Conservation (phyloP, 2,888 invertebrate genomes). For the Dermolepida albohirtum region DNA sequence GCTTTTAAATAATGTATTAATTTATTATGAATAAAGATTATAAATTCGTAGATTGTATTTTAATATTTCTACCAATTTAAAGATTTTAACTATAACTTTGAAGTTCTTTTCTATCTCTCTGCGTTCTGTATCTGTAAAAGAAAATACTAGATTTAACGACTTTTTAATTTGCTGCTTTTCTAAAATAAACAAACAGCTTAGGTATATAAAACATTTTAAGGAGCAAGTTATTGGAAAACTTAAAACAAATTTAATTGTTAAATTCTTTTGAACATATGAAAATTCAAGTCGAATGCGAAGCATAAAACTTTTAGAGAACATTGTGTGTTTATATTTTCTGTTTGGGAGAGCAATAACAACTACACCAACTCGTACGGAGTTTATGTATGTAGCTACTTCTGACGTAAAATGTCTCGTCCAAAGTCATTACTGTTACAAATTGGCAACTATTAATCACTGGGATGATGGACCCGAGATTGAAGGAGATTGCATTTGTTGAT, state of each 20-base stretch:
- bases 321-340: slow-evolving; percentile 31
- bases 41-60: too few species aligned
- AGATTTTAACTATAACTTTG: too few species aligned
- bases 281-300: slow-evolving; percentile 6
- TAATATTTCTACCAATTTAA: too few species aligned
- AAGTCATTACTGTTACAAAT: slow-evolving; percentile 17
- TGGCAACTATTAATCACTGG: slow-evolving; percentile 15
- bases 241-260: slow-evolving; percentile 30
- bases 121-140: too few species aligned
- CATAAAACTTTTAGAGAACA: slow-evolving; percentile 32
- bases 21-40: too few species aligned
- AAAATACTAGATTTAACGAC: not conserved
- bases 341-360: slow-evolving; percentile 27
- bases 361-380: slow-evolving; percentile 13
- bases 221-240: slow-evolving; percentile 10
- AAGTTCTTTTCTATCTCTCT: too few species aligned
- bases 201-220: slow-evolving; percentile 32
- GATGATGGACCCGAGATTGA: slow-evolving; percentile 6
- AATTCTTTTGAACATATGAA: slow-evolving; percentile 30
- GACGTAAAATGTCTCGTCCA: slow-evolving; percentile 22
- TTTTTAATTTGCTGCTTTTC: not conserved
- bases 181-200: slow-evolving; percentile 22
- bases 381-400: slow-evolving; percentile 27
- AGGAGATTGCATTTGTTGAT: too few species aligned
- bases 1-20: too few species aligned